Evolutionary conservation across 1,140 invertebrate genomes (phyloP).

Genomic region (Maconellicoccus hirsutus): DNA sequence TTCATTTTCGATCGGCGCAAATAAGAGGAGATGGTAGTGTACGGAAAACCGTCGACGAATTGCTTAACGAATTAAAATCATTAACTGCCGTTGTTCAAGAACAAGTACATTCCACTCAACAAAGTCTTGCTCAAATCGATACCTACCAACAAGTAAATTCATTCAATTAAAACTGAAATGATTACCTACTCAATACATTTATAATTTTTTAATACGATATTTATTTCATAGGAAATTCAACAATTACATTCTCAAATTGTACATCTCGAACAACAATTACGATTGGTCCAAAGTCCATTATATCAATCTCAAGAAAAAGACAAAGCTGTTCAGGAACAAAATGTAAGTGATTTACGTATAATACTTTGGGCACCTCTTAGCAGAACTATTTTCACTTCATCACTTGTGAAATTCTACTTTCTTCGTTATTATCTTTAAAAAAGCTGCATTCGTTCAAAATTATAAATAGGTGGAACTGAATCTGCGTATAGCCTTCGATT

Average conservation of each 20-base stretch:
- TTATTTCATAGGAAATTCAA: conserved; percentile 58
- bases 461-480: conserved; percentile 14
- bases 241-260: conserved; percentile 67
- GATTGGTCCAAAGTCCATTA: conserved; percentile 66
- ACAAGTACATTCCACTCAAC: conserved; percentile 58
- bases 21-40: conserved; percentile 63
- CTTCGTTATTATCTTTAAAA: not conserved
- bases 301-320: conserved; percentile 72
- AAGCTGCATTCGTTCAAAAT: not conserved
- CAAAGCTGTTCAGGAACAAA: conserved; percentile 71
- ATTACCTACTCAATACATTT: not conserved
- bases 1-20: conserved; percentile 76
- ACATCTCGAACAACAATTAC: conserved; percentile 71
- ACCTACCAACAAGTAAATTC: conserved; percentile 59
- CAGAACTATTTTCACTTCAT: not conserved
- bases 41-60: conserved; percentile 53
- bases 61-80: conserved; percentile 47
- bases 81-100: conserved; percentile 52
- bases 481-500: conserved; percentile 12
- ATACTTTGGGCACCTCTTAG: not conserved
- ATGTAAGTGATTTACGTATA: conserved; percentile 58
- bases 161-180: not conserved
- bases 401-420: conserved; percentile 2
- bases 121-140: conserved; percentile 72
- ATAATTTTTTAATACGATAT: not conserved